Base-by-base conservation (phyloP, 2,113 vertebrate genomes). In the Forbesichthys papilliferus region DNA sequence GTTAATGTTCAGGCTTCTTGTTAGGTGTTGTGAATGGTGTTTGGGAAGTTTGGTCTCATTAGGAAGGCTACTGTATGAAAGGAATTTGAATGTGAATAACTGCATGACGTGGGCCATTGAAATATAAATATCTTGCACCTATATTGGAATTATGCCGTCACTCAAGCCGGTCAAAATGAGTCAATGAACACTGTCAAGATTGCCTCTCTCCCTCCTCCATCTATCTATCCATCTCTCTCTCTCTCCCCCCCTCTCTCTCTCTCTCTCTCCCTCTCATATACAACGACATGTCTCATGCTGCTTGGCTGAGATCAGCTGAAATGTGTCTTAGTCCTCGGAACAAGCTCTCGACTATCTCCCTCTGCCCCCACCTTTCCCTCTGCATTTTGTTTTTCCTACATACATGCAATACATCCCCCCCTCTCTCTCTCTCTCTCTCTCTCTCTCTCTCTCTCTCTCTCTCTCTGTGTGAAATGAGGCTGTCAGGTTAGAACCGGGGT, bases 141-240 rank as follows among this genome's bases (percentile, higher is more conserved):
- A 81, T 77, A 81, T 78, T 84, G 73, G 84, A 83, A 86, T 87
- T 69, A 83, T 75, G 70, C 78, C 74, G 86, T 86, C 82, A 87
- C 78, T 89, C 81, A 84, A 71, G 77, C 82, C 46, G 61, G 73
- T 79, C 73, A 76, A 42, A 81, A 63, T 66, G 76, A 78, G 70
- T 76, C 67, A 83, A 72, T 82, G 73, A 75, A 55, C 55, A 48
- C 79, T 80, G 84, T 86, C 77, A 76, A 72, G 16, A 61, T 67
- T 69, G 58, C n/a, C 33, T 48, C 11, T 4, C 10, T 0, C 11
- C 5, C 66, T 53, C 64, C 33, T 48, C 18, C 16, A 46, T 81
- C 59, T 64, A n/a, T 66, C 59, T 66, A 9, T 76, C 70, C 60
- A 68, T 69, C 66, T 49, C 46, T 12, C 64, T 42, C 11, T 65